Base-by-base conservation (phyloP, 2,113 vertebrate genomes). In the Pontoporia blainvillei region DNA sequence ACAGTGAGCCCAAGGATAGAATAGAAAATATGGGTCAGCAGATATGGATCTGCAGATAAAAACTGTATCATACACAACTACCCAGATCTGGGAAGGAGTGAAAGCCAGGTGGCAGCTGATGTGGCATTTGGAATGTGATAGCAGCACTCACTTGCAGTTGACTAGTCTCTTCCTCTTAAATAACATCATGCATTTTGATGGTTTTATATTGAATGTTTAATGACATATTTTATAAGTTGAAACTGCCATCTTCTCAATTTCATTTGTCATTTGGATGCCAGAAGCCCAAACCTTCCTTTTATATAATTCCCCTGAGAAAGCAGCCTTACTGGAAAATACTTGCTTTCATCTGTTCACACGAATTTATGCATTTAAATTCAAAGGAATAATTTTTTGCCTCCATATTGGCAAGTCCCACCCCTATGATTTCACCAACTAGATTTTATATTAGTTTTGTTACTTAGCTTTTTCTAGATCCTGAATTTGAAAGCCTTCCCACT, bases 71-170 rank as follows among this genome's bases (percentile, higher is more conserved):
- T 3, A 46, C 1, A 41, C 5, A 88, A 41, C 41, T n/a, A 61
- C 1, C 17, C 64, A 76, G 59, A 72, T 69, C 78, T 36, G 71
- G 7, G 4, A 64, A 91, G 66, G 64, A 89, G 64, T 85, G 46
- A 79, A 86, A 94, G 86, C 79, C 92, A 96, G 81, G 82, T 84
- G 69, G 88, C 96, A 86, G 81, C 90, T 95, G 76, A 89, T 62
- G 62, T 90, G 41, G 71, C 29, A 10, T 87, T 90, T 84, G 78
- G 31, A 95, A 86, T 67, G 34, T 86, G 93, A 85, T 20, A 61
- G 73, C 59, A 95, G 59, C 96, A 96, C n/a, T 96, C 83, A 86
- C 79, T 92, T 95, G 85, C 83, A 92, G 59, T 93, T 97, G 91
- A 95, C 49, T 76, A 18, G 46, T 69, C 90, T 96, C 78, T 95